Evolutionary conservation across 2,797 vertebrate species (phyloP).

Genomic region (Tangara arthus): DNA sequence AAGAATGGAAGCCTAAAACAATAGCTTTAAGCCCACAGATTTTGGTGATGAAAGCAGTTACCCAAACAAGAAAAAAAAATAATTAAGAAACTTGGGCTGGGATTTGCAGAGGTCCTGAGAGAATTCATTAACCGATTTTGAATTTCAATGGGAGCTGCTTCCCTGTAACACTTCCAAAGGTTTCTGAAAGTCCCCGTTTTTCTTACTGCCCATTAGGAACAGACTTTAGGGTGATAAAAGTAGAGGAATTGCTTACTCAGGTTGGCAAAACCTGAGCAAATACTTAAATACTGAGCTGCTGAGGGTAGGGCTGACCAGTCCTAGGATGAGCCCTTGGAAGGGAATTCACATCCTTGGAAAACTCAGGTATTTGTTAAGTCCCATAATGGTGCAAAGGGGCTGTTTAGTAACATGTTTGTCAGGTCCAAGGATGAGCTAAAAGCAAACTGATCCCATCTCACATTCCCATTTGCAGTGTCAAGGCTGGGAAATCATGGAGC

Average conservation of each 20-base stretch:
- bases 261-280: background rate
- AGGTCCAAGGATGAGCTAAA: background rate
- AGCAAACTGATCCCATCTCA: background rate
- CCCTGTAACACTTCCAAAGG: background rate
- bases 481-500: background rate
- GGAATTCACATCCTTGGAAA: background rate
- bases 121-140: conserved; percentile 50
- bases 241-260: background rate
- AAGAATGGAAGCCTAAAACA: conserved; percentile 69
- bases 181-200: background rate
- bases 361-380: background rate
- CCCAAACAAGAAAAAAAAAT: conserved; percentile 43
- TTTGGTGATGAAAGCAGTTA: conserved; percentile 49
- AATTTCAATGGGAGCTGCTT: conserved; percentile 32
- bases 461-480: background rate
- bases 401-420: background rate
- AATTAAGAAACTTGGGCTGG: conserved; percentile 53
- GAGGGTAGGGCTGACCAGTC: background rate
- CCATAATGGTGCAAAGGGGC: background rate
- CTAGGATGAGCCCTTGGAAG: background rate
- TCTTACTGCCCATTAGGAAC: background rate
- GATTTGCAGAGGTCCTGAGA: conserved; percentile 46
- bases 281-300: background rate
- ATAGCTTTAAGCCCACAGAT: conserved; percentile 52
- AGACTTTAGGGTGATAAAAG: background rate